These are phyloP conservation scores for Spilarctia lutea DNA, from an alignment of 2,888 invertebrate species.

Conservation along the genomic window DNA sequence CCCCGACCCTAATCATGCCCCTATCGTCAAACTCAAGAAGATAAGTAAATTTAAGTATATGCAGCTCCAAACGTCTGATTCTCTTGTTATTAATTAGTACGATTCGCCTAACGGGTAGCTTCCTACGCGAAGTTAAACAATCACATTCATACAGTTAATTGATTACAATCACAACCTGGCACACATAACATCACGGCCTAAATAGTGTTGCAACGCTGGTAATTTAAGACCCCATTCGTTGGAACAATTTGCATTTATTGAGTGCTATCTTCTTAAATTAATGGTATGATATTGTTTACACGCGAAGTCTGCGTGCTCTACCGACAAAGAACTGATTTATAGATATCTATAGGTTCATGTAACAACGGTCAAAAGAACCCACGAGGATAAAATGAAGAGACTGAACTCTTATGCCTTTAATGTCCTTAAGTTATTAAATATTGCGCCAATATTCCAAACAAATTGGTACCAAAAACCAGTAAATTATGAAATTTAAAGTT, in stretches of 20 bases:
- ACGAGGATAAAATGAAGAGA: conserved; percentile 1
- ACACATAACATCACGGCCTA: conserved; percentile 60
- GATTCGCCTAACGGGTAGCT: conserved; percentile 33
- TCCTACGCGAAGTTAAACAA: conserved; percentile 45
- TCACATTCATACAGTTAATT: conserved; percentile 39
- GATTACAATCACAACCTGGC: conserved; percentile 47
- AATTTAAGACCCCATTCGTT: conserved; percentile 67
- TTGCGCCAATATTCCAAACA: not conserved
- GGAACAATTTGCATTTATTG: conserved; percentile 72
- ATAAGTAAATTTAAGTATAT: not conserved
- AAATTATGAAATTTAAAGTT: not conserved
- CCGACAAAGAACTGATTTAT: conserved; percentile 22
- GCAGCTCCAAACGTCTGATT: not conserved
- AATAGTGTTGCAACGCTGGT: conserved; percentile 63
- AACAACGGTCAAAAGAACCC: not conserved
- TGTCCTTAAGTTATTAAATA: not conserved
- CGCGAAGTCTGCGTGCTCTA: conserved; percentile 36
- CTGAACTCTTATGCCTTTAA: not conserved
- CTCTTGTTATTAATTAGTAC: conserved; percentile 19
- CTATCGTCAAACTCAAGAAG: too few species aligned
- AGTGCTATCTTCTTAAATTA: conserved; percentile 47
- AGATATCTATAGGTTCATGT: not conserved
- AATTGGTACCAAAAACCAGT: not conserved
- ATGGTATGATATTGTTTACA: conserved; percentile 34
- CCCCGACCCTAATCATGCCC: too few species aligned